Evolutionary conservation across 2,888 invertebrate species (phyloP).

Genomic region (Cryptus armator): DNA sequence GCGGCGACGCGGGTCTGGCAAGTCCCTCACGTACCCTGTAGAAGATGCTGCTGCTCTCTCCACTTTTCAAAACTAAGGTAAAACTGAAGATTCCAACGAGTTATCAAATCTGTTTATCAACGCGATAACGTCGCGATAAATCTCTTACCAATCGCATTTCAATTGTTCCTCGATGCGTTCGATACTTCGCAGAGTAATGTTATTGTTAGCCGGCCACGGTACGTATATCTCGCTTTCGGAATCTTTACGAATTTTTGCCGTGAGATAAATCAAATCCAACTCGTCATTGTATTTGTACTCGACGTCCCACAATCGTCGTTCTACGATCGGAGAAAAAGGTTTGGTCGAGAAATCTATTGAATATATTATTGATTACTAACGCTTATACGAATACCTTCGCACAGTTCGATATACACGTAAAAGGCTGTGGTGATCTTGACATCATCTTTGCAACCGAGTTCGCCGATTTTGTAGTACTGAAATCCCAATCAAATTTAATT

Average conservation of each 20-base stretch:
- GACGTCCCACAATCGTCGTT: slow-evolving; percentile 85
- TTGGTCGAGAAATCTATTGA: neutral
- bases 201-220: slow-evolving; percentile 83
- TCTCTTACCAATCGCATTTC: slow-evolving; percentile 77
- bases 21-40: slow-evolving; percentile 80
- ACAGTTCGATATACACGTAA: slow-evolving; percentile 87
- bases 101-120: neutral
- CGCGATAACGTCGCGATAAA: neutral
- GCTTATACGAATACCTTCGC: slow-evolving; percentile 85
- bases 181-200: slow-evolving; percentile 83
- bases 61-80: slow-evolving; percentile 81
- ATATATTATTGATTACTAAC: neutral
- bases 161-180: slow-evolving; percentile 84
- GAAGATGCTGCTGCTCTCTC: slow-evolving; percentile 81
- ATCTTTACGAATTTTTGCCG: slow-evolving; percentile 83
- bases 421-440: slow-evolving; percentile 85
- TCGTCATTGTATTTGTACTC: slow-evolving; percentile 84
- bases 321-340: slow-evolving; percentile 68
- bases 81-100: slow-evolving; percentile 73
- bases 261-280: slow-evolving; percentile 84
- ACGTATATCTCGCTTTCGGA: slow-evolving; percentile 83
- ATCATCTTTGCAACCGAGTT: slow-evolving; percentile 84
- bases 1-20: slow-evolving; percentile 78
- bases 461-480: slow-evolving; percentile 85
- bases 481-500: slow-evolving; percentile 56